Conservation (phyloP, 2,888 invertebrate genomes). For the Omphaloscelis lunosa region DNA sequence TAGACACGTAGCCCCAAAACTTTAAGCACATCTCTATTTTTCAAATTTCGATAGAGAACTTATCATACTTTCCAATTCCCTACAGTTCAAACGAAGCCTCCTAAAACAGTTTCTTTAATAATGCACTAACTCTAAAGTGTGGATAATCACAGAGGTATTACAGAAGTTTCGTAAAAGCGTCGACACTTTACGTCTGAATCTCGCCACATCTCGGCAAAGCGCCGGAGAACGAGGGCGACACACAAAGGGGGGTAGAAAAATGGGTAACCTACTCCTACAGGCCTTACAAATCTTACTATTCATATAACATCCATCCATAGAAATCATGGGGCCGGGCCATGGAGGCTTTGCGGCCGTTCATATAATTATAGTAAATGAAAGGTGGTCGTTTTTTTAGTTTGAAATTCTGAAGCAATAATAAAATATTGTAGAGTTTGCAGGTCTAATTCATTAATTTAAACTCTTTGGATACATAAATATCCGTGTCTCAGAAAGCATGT, state of each 20-base stretch:
- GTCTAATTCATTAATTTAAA: not conserved
- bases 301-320: conserved; percentile 59
- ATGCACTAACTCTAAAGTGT: conserved; percentile 20
- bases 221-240: conserved; percentile 69
- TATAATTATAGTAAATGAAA: conserved; percentile 5
- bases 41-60: conserved; percentile 1
- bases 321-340: conserved; percentile 55
- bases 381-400: not conserved
- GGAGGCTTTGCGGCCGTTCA: conserved; percentile 24
- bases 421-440: not conserved
- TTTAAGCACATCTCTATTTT: not conserved
- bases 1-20: not conserved
- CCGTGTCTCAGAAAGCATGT: too few relatives aligned
- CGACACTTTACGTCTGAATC: conserved; percentile 66
- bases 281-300: conserved; percentile 63
- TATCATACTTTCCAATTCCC: not conserved
- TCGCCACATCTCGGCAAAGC: conserved; percentile 69
- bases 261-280: conserved; percentile 70
- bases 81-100: not conserved
- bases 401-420: not conserved
- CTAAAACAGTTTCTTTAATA: conserved; percentile 25
- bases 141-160: conserved; percentile 63
- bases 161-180: conserved; percentile 61
- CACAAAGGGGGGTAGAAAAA: conserved; percentile 70
- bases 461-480: not conserved